Evolutionary conservation across 2,888 invertebrate species (phyloP), one percentile per base, ranked within the genome.

Genomic region (Caenorhabditis plicata): DNA sequence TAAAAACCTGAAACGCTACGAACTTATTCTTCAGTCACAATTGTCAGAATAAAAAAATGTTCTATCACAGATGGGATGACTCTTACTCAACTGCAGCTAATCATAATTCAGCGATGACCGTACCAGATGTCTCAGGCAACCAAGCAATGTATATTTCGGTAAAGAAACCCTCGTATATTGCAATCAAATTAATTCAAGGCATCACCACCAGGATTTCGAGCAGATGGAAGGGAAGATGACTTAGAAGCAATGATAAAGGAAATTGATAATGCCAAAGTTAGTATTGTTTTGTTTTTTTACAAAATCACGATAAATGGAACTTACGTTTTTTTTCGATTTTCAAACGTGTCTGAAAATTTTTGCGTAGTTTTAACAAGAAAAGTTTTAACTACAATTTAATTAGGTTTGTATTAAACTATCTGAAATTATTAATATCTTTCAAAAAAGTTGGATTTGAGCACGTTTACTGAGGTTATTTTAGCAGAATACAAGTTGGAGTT

Each of bases 211-310:
- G 62, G 63, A 9, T 73, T 79, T 39, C 71, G 72, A 36, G 56
- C 79, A 11, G 71, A 72, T 47, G 79, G 79, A 2, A 55, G 79
- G 26, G 77, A 77, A 54, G 66, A 74, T 43, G 79, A 79, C 44
- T 52, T 77, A 5, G 55, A 58, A 4, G 71, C 75, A n/a, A 75
- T 79, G 68, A 63, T 71, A 4, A 60, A 61, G 42, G 36, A 57
- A 2, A 64, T 72, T 23, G 70, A 70, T 47, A 68, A 61, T 26
- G 68, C 72, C 4, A 33, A 60, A 33, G 61, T 48, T 32, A 23
- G 33, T 33, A 23, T 19, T 9, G 7, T 29, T 29, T 29, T 11
- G 29, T 29, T 29, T 29, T 7, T 29, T 29, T 7, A 15, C 17
- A 32, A 15, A n/a, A 17, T 4, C 13, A 32, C 32, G 17, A 11